These are phyloP conservation scores for Venusia cambrica DNA, from an alignment of 2,888 invertebrate species.

Conservation along the genomic window DNA sequence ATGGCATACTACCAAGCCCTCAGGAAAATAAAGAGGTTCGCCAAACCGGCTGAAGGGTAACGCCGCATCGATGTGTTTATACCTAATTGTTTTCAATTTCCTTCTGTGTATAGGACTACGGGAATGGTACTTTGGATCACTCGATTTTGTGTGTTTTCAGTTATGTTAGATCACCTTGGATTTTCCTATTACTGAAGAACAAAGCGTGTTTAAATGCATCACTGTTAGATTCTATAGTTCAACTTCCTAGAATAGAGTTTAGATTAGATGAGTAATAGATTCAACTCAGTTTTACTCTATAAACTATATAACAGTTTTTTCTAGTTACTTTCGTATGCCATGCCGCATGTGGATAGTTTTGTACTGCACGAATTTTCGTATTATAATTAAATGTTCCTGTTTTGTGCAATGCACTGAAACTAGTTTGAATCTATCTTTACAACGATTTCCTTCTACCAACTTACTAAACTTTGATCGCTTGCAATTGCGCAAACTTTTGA, in stretches of 20 bases:
- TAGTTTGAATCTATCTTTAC: constrained; percentile 22
- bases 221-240: constrained; percentile 41
- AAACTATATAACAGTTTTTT: constrained; percentile 50
- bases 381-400: constrained; percentile 33
- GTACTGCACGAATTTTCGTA: constrained; percentile 64
- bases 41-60: constrained; percentile 29
- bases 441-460: constrained; percentile 19
- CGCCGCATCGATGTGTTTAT: constrained; percentile 65
- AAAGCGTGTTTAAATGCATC: constrained; percentile 54
- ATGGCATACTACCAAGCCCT: constrained; percentile 94
- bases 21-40: constrained; percentile 94
- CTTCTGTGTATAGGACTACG: constrained; percentile 74
- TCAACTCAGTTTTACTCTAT: constrained; percentile 61
- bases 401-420: constrained; percentile 42
- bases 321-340: constrained; percentile 62
- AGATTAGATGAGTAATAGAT: constrained; percentile 58
- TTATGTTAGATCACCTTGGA: constrained; percentile 70
- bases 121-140: constrained; percentile 68
- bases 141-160: constrained; percentile 71
- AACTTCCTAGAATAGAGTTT: constrained; percentile 39
- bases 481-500: constrained; percentile 15
- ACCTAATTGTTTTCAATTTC: constrained; percentile 64
- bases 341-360: constrained; percentile 69
- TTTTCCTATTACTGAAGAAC: constrained; percentile 63
- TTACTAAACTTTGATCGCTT: constrained; percentile 9